These are phyloP conservation scores for Brotogeris chrysoptera DNA, from an alignment of 2,797 vertebrate species.

Conservation along the genomic window DNA sequence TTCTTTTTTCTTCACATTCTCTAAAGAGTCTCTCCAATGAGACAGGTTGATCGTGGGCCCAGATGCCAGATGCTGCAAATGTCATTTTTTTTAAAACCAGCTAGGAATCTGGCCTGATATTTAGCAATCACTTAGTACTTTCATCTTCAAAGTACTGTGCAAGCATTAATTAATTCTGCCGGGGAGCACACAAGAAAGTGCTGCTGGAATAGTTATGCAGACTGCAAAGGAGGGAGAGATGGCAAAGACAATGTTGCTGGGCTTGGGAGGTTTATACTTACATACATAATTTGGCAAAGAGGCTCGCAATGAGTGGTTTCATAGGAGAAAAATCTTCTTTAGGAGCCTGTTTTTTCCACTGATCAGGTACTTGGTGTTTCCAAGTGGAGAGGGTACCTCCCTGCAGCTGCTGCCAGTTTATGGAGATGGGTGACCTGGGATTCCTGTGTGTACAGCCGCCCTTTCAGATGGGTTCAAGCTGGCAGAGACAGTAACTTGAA, in stretches of 20 bases:
- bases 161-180: slow-evolving; percentile 60
- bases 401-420: not conserved
- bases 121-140: slow-evolving; percentile 44
- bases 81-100: slow-evolving; percentile 32
- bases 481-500: not conserved
- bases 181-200: not conserved
- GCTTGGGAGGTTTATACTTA: not conserved
- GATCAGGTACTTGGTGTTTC: not conserved
- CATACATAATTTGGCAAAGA: not conserved
- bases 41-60: not conserved
- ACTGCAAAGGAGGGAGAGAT: not conserved
- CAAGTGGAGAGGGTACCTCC: not conserved
- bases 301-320: not conserved
- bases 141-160: slow-evolving; percentile 58
- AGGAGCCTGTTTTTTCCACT: not conserved
- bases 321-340: not conserved
- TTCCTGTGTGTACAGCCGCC: not conserved
- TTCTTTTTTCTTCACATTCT: not conserved
- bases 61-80: not conserved
- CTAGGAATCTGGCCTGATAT: slow-evolving; percentile 35
- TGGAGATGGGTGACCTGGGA: not conserved
- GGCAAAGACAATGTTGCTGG: not conserved
- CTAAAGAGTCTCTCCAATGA: not conserved
- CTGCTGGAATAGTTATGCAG: slow-evolving; percentile 7
- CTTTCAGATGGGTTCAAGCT: not conserved